phyloP scores from a whole-genome alignment of 2,797 vertebrate species.

The Sebastiscus albofasciatus region DNA sequence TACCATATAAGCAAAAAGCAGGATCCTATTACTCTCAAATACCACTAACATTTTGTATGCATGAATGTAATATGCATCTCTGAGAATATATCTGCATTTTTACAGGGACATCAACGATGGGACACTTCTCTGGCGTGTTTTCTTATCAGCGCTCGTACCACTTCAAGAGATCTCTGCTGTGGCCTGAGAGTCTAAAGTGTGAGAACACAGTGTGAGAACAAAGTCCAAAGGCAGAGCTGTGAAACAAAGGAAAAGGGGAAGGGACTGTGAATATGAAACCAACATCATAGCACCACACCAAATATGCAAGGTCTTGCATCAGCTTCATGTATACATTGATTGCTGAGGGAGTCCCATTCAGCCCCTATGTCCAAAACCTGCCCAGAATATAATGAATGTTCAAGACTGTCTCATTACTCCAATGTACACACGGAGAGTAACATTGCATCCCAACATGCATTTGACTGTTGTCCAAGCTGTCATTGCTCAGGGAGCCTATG shows the following conservation, averaged over 20 bases:
- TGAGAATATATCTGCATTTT: neutral
- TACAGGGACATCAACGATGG: neutral
- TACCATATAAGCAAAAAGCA: neutral
- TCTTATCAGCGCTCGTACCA: constrained; percentile 44
- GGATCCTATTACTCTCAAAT: neutral
- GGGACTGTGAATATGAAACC: constrained; percentile 21
- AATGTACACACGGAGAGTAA: constrained; percentile 47
- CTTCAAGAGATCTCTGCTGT: constrained; percentile 29
- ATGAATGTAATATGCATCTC: neutral
- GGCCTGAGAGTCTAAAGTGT: constrained; percentile 66
- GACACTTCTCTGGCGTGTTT: neutral
- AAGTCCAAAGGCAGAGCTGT: constrained; percentile 43
- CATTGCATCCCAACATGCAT: constrained; percentile 69
- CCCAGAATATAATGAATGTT: constrained; percentile 39
- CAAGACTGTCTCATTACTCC: constrained; percentile 34
- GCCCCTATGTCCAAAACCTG: neutral
- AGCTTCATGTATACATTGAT: constrained; percentile 23
- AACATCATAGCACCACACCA: neutral
- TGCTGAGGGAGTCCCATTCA: constrained; percentile 24
- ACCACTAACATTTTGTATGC: neutral
- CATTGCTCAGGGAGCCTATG: constrained; percentile 48
- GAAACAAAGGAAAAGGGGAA: neutral
- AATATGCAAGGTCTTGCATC: constrained; percentile 5
- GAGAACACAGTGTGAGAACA: constrained; percentile 38
- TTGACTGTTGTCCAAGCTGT: constrained; percentile 67